These are phyloP conservation scores for Lates calcarifer DNA, from an alignment of 2,113 vertebrate genomes.

Conservation along the genomic window DNA sequence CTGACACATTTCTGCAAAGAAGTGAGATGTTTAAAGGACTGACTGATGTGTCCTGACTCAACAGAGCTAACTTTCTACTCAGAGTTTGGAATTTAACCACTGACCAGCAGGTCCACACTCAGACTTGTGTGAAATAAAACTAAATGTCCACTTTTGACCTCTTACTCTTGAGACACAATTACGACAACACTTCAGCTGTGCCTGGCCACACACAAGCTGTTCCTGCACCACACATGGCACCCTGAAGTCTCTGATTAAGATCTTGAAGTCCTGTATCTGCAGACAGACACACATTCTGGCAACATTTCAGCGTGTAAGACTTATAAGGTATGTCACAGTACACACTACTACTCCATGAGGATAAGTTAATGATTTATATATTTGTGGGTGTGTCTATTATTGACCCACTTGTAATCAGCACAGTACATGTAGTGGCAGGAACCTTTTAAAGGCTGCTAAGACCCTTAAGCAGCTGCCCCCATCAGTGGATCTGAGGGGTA, in stretches of 20 bases:
- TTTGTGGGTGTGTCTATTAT: conserved; percentile 18
- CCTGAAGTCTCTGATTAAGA: conserved; percentile 19
- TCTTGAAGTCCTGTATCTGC: background rate
- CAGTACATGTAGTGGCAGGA: conserved; percentile 55
- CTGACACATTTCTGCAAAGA: conserved; percentile 27
- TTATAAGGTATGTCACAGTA: conserved; percentile 3
- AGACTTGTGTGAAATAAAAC: conserved; percentile 31
- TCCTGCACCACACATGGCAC: conserved; percentile 1
- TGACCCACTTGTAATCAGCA: conserved; percentile 26
- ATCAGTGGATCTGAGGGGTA: conserved; percentile 49
- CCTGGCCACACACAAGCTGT: conserved; percentile 36
- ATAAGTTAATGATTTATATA: conserved; percentile 28
- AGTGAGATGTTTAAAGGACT: conserved; percentile 16
- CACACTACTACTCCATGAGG: background rate
- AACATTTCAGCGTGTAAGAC: background rate
- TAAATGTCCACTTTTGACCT: conserved; percentile 49
- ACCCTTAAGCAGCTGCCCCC: conserved; percentile 53
- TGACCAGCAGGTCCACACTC: conserved; percentile 48
- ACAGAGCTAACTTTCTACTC: conserved; percentile 21
- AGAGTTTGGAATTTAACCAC: conserved; percentile 32
- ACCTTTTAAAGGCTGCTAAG: conserved; percentile 54
- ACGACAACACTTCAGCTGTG: conserved; percentile 48
- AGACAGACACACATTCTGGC: background rate
- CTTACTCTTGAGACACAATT: conserved; percentile 31
- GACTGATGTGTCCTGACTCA: conserved; percentile 22